phyloP scores from a whole-genome alignment of 2,113 vertebrate genomes.

The Carassius auratus region DNA sequence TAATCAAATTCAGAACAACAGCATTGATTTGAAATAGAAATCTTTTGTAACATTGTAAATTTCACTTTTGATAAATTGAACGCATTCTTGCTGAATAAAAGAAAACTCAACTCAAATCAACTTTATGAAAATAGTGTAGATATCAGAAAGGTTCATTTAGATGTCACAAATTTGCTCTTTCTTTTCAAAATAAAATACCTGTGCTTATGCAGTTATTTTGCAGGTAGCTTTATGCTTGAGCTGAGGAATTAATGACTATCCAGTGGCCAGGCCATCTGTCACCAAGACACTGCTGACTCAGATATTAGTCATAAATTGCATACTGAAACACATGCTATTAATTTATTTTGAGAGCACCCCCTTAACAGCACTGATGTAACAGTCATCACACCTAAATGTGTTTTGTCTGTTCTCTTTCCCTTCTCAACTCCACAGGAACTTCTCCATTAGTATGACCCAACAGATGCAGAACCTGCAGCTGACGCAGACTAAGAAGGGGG shows the following conservation, averaged over 20 bases:
- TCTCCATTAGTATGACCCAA: conserved; percentile 83
- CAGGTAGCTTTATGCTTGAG: background rate
- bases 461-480: conserved; percentile 94
- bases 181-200: background rate
- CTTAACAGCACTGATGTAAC: background rate
- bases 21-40: too few relatives aligned
- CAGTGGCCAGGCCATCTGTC: conserved; percentile 42
- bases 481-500: conserved; percentile 83
- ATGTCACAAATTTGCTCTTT: background rate
- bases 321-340: background rate
- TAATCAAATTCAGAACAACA: too few relatives aligned
- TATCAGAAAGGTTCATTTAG: background rate
- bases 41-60: too few relatives aligned
- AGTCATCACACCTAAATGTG: conserved; percentile 7
- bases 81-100: too few relatives aligned
- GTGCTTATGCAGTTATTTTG: conserved; percentile 4
- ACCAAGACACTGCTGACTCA: conserved; percentile 31
- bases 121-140: background rate
- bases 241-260: conserved; percentile 25
- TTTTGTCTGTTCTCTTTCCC: background rate
- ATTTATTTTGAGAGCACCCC: background rate
- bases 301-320: conserved; percentile 34
- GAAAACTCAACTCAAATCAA: too few relatives aligned
- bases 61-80: too few relatives aligned
- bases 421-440: conserved; percentile 69